Evolutionary conservation across 2,888 invertebrate species (phyloP).

Genomic region (Limnephilus auricula): DNA sequence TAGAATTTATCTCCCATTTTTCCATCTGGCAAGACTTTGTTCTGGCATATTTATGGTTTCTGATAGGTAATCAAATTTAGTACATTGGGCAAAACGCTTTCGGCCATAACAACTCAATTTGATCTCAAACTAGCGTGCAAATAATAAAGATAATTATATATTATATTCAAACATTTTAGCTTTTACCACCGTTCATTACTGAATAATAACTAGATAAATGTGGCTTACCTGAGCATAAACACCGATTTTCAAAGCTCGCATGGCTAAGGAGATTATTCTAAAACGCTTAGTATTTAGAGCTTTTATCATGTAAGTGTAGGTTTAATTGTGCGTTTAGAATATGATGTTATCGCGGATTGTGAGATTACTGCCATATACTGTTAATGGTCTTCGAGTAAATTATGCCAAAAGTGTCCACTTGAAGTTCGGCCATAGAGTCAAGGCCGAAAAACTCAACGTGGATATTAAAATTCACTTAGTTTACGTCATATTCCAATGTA

Average conservation of each 20-base stretch:
- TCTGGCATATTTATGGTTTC: background rate
- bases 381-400: background rate
- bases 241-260: background rate
- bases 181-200: background rate
- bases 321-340: background rate
- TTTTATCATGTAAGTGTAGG: background rate
- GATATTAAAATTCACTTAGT: background rate
- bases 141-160: background rate
- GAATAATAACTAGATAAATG: background rate
- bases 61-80: background rate
- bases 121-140: background rate
- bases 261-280: background rate
- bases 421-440: background rate
- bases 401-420: background rate
- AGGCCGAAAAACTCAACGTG: background rate
- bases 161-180: background rate
- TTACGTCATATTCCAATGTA: no score
- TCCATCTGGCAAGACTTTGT: background rate
- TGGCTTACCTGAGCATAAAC: background rate
- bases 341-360: background rate
- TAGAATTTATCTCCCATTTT: background rate
- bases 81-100: background rate
- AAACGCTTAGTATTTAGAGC: background rate
- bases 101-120: background rate
- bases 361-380: background rate